Evolutionary conservation across 1,140 invertebrate genomes (phyloP).

Genomic region (Cotesia typhae): DNA sequence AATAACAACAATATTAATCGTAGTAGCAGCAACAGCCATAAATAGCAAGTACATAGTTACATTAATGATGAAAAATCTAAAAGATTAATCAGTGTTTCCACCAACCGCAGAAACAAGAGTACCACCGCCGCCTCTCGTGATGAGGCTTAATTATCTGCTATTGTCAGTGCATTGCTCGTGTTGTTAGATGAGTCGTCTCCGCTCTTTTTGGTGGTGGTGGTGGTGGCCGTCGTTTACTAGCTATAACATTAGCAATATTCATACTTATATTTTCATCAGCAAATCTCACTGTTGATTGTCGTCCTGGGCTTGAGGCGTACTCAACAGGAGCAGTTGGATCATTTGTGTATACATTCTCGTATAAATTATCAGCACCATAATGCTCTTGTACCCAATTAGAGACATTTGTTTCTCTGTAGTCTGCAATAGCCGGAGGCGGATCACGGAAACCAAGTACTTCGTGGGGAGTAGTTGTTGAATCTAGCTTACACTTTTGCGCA

Average conservation of each 20-base stretch:
- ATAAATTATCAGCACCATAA: constrained; percentile 75
- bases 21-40: neutral
- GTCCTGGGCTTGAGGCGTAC: constrained; percentile 61
- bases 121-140: constrained; percentile 55
- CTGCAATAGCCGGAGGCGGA: constrained; percentile 71
- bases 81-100: constrained; percentile 50
- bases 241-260: constrained; percentile 56
- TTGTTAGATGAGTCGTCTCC: constrained; percentile 78
- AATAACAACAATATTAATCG: neutral
- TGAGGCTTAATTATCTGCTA: constrained; percentile 60
- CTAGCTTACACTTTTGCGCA: constrained; percentile 88
- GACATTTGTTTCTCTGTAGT: constrained; percentile 83
- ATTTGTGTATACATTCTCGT: constrained; percentile 70
- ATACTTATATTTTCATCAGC: constrained; percentile 54
- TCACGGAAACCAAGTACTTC: constrained; percentile 90
- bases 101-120: constrained; percentile 58
- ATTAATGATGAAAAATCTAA: constrained; percentile 10
- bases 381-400: constrained; percentile 92
- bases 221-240: constrained; percentile 72
- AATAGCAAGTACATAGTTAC: neutral
- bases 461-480: constrained; percentile 85
- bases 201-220: constrained; percentile 82
- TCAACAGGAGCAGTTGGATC: constrained; percentile 61
- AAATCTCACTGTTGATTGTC: constrained; percentile 52
- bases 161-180: constrained; percentile 65